These are phyloP conservation scores for Teleiodes luculella DNA, from an alignment of 2,888 invertebrate genomes.

Conservation along the genomic window DNA sequence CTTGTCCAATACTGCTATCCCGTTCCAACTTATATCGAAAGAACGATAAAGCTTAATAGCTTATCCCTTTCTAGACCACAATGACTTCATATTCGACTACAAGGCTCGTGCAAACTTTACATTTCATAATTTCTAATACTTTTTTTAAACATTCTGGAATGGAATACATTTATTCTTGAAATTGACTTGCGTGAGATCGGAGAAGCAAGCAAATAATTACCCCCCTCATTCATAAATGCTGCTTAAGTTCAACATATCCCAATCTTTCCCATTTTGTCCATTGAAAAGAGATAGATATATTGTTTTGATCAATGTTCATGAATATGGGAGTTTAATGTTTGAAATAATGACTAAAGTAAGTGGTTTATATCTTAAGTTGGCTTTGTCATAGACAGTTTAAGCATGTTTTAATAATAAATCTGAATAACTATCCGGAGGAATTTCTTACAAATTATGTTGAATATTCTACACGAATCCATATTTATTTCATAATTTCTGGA, in stretches of 20 bases:
- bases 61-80: background rate
- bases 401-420: too few species aligned
- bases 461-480: too few species aligned
- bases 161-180: constrained; percentile 30
- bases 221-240: too few species aligned
- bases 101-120: constrained; percentile 19
- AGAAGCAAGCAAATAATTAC: background rate
- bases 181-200: constrained; percentile 26
- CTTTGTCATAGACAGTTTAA: background rate
- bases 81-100: constrained; percentile 2
- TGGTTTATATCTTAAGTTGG: background rate
- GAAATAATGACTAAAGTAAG: too few species aligned
- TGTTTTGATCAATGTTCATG: too few species aligned
- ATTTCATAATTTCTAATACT: constrained; percentile 20
- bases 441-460: too few species aligned
- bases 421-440: too few species aligned
- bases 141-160: constrained; percentile 20
- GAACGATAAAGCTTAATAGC: background rate
- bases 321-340: too few species aligned
- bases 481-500: too few species aligned
- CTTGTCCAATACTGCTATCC: background rate
- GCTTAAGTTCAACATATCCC: too few species aligned
- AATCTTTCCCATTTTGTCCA: too few species aligned
- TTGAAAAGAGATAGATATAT: too few species aligned
- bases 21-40: background rate